Evolutionary conservation across 2,797 vertebrate genomes (phyloP).

Genomic region (Bovichtus variegatus): DNA sequence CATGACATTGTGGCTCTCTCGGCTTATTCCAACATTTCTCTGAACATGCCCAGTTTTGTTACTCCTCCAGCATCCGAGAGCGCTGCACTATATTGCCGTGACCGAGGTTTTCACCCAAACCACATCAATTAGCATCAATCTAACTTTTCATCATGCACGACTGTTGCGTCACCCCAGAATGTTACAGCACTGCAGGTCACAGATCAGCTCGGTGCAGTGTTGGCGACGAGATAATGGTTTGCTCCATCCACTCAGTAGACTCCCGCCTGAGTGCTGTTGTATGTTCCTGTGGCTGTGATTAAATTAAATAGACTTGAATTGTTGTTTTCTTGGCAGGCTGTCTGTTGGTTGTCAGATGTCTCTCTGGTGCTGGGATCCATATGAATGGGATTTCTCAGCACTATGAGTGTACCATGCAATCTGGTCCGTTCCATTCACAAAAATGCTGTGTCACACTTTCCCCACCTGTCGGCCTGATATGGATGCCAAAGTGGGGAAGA

Average conservation of each 20-base stretch:
- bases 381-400: slow-evolving; percentile 69
- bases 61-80: background rate
- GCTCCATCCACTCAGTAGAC: background rate
- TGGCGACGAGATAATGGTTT: slow-evolving; percentile 22
- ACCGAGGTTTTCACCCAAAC: background rate
- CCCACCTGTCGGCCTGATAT: slow-evolving; percentile 59
- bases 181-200: background rate
- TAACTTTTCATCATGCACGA: background rate
- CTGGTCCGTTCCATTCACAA: slow-evolving; percentile 74
- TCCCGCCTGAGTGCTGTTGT: background rate
- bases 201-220: background rate
- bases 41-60: background rate
- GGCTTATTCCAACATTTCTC: background rate
- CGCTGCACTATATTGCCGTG: background rate
- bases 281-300: slow-evolving; percentile 39
- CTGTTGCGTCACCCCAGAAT: background rate
- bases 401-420: slow-evolving; percentile 56
- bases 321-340: slow-evolving; percentile 64
- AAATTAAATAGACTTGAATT: slow-evolving; percentile 40
- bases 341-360: slow-evolving; percentile 54
- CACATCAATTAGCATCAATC: background rate
- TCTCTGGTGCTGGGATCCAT: slow-evolving; percentile 43
- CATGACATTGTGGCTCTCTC: background rate
- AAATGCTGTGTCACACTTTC: slow-evolving; percentile 61
- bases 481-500: slow-evolving; percentile 54